A percentile compares a stretch with the other conserved stretches of the same genome.
Conservation (phyloP, 2,113 vertebrate species). For the Megaceryle torquata region DNA sequence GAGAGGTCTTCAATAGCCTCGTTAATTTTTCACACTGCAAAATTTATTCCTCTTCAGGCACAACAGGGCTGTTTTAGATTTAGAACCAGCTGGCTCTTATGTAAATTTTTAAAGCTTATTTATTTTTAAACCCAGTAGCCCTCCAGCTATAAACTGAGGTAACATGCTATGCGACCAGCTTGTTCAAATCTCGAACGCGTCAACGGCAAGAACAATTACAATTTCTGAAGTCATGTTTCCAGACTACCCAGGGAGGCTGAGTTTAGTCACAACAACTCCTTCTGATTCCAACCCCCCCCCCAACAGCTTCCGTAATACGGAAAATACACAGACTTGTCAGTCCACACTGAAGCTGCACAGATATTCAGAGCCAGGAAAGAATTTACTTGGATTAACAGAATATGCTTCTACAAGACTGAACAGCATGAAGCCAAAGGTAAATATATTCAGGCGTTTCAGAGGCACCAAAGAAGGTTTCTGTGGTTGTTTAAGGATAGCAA, state of each 20-base stretch:
- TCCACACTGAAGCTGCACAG: neutral
- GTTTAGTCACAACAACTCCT: neutral
- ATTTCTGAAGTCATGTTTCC: neutral
- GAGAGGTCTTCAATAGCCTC: neutral
- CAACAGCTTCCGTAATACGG: neutral
- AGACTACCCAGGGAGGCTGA: neutral
- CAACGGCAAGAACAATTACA: neutral
- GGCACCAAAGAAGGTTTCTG: neutral
- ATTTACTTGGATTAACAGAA: neutral
- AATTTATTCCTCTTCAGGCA: neutral
- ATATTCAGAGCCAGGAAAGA: neutral
- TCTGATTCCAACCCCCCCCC: no score
- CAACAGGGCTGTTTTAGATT: neutral
- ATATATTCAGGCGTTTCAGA: neutral
- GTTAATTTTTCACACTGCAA: neutral
- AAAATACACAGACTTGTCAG: neutral
- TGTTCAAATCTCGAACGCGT: neutral
- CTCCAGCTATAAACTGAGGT: neutral
- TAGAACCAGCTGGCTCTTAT: neutral
- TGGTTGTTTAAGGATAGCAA: neutral
- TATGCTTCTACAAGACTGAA: neutral
- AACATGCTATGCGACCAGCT: neutral
- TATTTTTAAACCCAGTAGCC: neutral
- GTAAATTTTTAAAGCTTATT: neutral
- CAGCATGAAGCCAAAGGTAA: neutral